Conservation (phyloP, 2,888 invertebrate genomes). For the Caenorhabditis sinica region DNA sequence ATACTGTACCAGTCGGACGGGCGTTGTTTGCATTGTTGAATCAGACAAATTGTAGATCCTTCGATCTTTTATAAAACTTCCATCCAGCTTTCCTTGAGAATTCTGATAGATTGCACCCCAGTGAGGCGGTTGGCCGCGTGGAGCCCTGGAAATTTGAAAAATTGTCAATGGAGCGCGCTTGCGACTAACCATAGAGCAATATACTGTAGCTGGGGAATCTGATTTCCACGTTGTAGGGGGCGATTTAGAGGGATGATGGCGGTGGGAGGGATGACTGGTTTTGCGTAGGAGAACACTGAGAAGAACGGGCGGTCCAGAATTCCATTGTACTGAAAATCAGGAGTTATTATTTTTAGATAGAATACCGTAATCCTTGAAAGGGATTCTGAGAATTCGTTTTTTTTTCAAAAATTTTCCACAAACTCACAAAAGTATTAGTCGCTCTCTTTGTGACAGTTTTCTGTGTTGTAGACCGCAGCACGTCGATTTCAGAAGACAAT, state of each 20-base stretch:
- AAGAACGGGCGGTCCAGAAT: constrained; percentile 66
- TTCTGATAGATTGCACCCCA: constrained; percentile 66
- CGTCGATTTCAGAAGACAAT: constrained; percentile 43
- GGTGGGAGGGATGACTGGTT: constrained; percentile 62
- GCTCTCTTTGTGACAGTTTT: constrained; percentile 56
- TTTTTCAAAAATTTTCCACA: background rate
- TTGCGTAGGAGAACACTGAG: constrained; percentile 64
- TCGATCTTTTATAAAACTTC: constrained; percentile 64
- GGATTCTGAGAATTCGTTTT: background rate
- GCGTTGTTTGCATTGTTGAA: constrained; percentile 35
- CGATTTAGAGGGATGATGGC: constrained; percentile 67
- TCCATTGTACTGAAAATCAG: constrained; percentile 70
- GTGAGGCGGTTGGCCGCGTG: constrained; percentile 66
- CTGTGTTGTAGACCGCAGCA: constrained; percentile 51
- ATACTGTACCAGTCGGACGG: constrained; percentile 67
- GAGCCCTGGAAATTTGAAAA: constrained; percentile 56
- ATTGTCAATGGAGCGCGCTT: background rate
- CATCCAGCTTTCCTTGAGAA: constrained; percentile 59
- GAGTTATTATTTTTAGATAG: background rate
- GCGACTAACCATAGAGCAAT: constrained; percentile 62
- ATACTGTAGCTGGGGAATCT: constrained; percentile 63
- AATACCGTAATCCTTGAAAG: no score
- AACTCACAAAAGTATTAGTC: constrained; percentile 57
- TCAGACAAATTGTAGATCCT: constrained; percentile 57
- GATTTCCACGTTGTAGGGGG: constrained; percentile 66